Evolutionary conservation across 2,113 vertebrate species (phyloP).

Genomic region (Rhinopithecus roxellana): DNA sequence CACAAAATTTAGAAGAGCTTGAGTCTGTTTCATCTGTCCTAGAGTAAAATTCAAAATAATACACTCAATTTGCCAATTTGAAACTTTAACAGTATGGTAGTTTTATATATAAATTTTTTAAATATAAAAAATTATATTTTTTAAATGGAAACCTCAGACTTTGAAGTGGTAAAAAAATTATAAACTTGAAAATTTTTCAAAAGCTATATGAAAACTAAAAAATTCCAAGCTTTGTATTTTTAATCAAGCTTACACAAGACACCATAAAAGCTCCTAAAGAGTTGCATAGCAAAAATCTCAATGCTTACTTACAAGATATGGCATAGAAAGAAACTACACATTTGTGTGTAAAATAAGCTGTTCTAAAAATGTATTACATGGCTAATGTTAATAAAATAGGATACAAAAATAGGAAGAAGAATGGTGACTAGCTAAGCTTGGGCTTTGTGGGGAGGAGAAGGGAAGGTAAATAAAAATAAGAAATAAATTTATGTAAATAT

Average conservation of each 20-base stretch:
- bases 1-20: slow-evolving; percentile 17
- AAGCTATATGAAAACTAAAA: not conserved
- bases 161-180: not conserved
- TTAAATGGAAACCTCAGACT: not conserved
- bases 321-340: not conserved
- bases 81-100: not conserved
- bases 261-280: not conserved
- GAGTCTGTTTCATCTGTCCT: not conserved
- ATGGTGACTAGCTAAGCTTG: not conserved
- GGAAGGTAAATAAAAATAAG: not conserved
- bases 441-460: not conserved
- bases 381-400: not conserved
- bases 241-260: not conserved
- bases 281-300: not conserved
- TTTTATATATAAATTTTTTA: not conserved
- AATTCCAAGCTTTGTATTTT: not conserved
- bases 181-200: not conserved
- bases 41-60: not conserved
- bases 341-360: not conserved
- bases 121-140: not conserved
- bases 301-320: not conserved
- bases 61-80: not conserved
- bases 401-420: not conserved
- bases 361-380: not conserved
- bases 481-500: not conserved